A percentile compares a stretch with the other conserved stretches of the same genome.
Evolutionary conservation across 2,113 vertebrate genomes (phyloP).

Genomic region (Ahaetulla prasina): DNA sequence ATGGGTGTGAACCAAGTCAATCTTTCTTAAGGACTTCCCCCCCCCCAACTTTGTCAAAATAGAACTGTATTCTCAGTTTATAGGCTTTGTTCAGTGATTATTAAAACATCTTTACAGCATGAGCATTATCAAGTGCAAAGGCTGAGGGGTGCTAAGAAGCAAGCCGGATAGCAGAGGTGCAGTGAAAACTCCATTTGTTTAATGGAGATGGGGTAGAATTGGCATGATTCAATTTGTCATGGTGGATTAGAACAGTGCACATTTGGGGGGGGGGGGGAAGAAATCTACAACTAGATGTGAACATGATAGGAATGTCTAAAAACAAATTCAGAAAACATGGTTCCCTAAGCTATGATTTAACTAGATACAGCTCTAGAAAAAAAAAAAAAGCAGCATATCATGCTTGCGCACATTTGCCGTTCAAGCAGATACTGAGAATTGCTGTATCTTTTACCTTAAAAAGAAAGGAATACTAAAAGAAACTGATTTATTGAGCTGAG

Average conservation of each 20-base stretch:
- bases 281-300: conserved; percentile 48
- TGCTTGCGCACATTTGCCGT: conserved; percentile 44
- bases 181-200: background rate
- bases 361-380: conserved; percentile 3
- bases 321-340: conserved; percentile 49
- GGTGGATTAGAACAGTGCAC: conserved; percentile 23
- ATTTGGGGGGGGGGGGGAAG: conserved; percentile 30
- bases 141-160: conserved; percentile 21
- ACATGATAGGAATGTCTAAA: conserved; percentile 60
- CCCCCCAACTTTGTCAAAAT: conserved; percentile 11
- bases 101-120: conserved; percentile 30
- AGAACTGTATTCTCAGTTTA: conserved; percentile 30
- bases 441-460: conserved; percentile 28
- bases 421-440: conserved; percentile 39
- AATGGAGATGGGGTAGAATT: background rate
- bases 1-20: background rate
- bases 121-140: conserved; percentile 44
- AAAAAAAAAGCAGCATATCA: conserved; percentile 43
- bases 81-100: background rate
- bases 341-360: conserved; percentile 39
- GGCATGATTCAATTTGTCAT: background rate
- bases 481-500: conserved; percentile 16
- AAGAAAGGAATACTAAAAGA: conserved; percentile 44
- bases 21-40: background rate
- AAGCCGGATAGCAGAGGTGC: background rate